A percentile compares a stretch with the other conserved stretches of the same genome.
phyloP scores from a whole-genome alignment of 2,888 invertebrate species.

The Mesorhabditis belari region DNA sequence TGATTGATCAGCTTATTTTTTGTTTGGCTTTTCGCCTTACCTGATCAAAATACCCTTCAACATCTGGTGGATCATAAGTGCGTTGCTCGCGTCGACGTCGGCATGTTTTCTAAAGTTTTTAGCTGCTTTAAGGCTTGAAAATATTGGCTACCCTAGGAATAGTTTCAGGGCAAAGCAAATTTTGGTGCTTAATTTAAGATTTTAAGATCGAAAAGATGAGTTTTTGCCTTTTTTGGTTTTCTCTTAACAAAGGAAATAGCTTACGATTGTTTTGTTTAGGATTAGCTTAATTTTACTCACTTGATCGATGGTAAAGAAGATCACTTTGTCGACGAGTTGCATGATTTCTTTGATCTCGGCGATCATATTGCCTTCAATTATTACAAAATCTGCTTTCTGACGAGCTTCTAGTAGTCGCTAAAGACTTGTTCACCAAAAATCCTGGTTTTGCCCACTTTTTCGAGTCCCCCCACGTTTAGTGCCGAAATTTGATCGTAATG shows the following conservation, averaged over 20 bases:
- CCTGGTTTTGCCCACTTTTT: background rate
- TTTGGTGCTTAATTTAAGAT: too few relatives aligned
- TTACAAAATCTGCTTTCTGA: constrained; percentile 14
- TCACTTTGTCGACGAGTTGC: constrained; percentile 22
- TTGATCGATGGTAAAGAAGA: constrained; percentile 44
- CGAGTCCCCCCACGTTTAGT: background rate
- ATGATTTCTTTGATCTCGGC: constrained; percentile 36
- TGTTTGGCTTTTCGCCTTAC: constrained; percentile 3
- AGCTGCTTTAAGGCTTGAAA: too few relatives aligned
- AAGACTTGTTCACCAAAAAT: background rate
- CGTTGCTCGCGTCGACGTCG: constrained; percentile 28
- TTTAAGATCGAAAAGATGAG: too few relatives aligned
- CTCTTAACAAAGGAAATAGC: too few relatives aligned
- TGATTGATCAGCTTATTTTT: background rate
- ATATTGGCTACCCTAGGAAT: too few relatives aligned
- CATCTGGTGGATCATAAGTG: constrained; percentile 77
- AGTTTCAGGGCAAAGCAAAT: too few relatives aligned
- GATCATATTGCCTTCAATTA: constrained; percentile 49
- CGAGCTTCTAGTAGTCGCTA: background rate
- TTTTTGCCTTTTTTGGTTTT: too few relatives aligned
- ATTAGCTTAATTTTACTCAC: background rate
- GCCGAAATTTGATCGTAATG: too few relatives aligned
- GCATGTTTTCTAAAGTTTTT: constrained; percentile 38
- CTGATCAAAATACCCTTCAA: constrained; percentile 71
- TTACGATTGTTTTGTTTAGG: too few relatives aligned